Percentiles rank a stretch among this genome's conserved stretches.
phyloP scores from a whole-genome alignment of 2,888 invertebrate species.

The Ennomos fuscantarius region DNA sequence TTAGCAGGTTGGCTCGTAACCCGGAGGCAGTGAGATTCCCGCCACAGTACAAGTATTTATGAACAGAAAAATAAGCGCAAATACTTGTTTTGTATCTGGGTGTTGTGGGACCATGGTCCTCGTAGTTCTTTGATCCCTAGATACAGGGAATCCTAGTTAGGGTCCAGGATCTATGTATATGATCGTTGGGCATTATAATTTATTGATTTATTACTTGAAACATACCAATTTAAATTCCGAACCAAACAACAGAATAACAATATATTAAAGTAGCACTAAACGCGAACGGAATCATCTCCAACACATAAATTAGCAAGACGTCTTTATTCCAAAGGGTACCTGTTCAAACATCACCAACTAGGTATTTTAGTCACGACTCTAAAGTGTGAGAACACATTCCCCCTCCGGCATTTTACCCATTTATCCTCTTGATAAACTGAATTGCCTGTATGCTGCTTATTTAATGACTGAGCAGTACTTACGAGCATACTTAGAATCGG shows the following conservation, averaged over 20 bases:
- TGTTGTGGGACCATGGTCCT: too few species aligned
- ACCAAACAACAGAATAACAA: not conserved
- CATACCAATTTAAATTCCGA: not conserved
- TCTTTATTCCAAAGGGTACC: conserved; percentile 9
- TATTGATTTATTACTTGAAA: too few species aligned
- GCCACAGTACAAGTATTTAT: too few species aligned
- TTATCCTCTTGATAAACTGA: conserved; percentile 37
- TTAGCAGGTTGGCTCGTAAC: too few species aligned
- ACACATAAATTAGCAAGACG: conserved; percentile 14
- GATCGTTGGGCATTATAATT: too few species aligned
- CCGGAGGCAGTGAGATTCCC: too few species aligned
- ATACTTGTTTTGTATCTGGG: too few species aligned
- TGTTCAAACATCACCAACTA: conserved; percentile 12
- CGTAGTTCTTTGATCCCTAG: too few species aligned
- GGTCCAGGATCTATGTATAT: too few species aligned
- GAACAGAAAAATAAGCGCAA: too few species aligned
- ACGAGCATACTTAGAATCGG: conserved; percentile 14
- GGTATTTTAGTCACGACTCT: conserved; percentile 25
- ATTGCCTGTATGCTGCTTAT: conserved; percentile 19
- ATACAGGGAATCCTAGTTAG: too few species aligned
- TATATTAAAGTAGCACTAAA: conserved; percentile 5
- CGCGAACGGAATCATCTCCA: conserved; percentile 6
- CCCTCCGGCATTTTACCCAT: conserved; percentile 19
- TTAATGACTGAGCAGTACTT: conserved; percentile 5
- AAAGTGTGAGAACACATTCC: conserved; percentile 32